Evolutionary conservation across 2,888 invertebrate genomes (phyloP), one percentile per base, ranked within the genome.

Genomic region (Brachynemurus nebulosus): DNA sequence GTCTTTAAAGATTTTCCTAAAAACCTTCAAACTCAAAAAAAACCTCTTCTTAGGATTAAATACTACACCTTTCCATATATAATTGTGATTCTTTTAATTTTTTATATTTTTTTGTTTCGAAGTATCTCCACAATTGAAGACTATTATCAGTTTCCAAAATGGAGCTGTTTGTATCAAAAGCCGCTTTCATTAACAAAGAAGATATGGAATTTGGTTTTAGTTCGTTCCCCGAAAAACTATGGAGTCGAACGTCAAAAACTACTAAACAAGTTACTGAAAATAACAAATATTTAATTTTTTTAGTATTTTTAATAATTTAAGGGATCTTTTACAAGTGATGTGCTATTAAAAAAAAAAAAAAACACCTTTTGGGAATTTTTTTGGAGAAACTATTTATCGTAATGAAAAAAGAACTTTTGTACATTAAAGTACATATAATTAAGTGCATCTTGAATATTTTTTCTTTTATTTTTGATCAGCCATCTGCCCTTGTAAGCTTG

Each of bases 51-150:
- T n/a, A n/a, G n/a, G n/a, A n/a, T n/a, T n/a, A n/a, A n/a, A n/a
- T n/a, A n/a, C n/a, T n/a, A n/a, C n/a, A 75, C 73, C 63, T 65
- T 64, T 88, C 88, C 65, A 90, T 78, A 56, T 70, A 80, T 47
- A 71, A 66, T 54, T 86, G 85, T 18, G 84, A 76, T 44, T 69
- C 66, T 8, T 68, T 71, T 16, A 90, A 64, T 61, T 74, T 78
- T 42, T 63, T 75, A 55, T 84, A 90, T 12, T 78, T 58, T 0
- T 85, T 80, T 0, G 89, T 89, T 47, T 77, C 70, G 49, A 83
- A 74, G 49, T 70, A 67, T 45, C 70, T 73, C 86, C 89, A 90
- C 3, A 84, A 57, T 48, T 76, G 71, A 1, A 67, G 66, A 1
- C 80, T 79, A 58, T 80, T 79, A 55, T 86, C 85, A 2, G 81